phyloP scores from a whole-genome alignment of 2,888 invertebrate genomes.

The Sinotaia quadrata region DNA sequence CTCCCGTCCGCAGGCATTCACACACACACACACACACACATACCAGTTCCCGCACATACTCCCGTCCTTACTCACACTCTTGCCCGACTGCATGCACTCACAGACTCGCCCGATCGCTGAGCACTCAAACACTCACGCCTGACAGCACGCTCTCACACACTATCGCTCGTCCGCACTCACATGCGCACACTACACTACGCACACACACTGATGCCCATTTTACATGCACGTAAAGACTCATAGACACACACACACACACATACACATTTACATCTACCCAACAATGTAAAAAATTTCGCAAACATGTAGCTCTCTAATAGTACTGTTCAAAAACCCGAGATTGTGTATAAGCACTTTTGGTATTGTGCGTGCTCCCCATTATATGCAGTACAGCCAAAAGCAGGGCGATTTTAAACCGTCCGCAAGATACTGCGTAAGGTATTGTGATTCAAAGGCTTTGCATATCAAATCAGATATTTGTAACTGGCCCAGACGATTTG shows the following conservation, averaged over 20 bases:
- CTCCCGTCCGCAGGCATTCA: neutral
- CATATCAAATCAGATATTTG: too few relatives aligned
- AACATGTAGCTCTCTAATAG: too few relatives aligned
- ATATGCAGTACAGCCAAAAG: too few relatives aligned
- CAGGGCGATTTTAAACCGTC: too few relatives aligned
- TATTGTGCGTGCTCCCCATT: too few relatives aligned
- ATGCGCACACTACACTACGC: neutral
- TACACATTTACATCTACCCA: neutral
- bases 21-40: neutral
- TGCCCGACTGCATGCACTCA: neutral
- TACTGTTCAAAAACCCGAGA: too few relatives aligned
- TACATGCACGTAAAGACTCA: neutral
- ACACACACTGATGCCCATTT: neutral
- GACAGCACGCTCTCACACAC: neutral
- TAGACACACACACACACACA: slow-evolving; percentile 18
- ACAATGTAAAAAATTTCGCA: too few relatives aligned
- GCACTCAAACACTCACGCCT: too few relatives aligned
- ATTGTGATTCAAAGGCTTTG: too few relatives aligned
- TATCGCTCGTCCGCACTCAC: neutral
- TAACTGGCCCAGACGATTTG: too few relatives aligned
- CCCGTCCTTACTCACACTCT: neutral
- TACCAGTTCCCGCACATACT: neutral
- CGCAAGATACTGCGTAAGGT: too few relatives aligned
- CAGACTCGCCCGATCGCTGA: neutral
- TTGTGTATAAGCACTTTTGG: too few relatives aligned